These are phyloP conservation scores for Tiliacea aurago DNA, from an alignment of 2,888 invertebrate genomes.

Conservation along the genomic window DNA sequence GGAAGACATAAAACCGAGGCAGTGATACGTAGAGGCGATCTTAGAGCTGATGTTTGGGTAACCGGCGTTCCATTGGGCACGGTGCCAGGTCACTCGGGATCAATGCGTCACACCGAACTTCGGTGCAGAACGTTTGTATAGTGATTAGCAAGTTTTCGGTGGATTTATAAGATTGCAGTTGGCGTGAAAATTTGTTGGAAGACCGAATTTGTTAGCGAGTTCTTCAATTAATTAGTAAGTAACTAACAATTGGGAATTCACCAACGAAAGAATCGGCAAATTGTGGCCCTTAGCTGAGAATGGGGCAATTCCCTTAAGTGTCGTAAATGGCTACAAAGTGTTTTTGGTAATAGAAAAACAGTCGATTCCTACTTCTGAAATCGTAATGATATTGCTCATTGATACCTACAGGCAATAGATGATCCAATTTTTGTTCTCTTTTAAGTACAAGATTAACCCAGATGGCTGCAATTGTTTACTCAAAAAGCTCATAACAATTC, in stretches of 20 bases:
- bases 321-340: slow-evolving; percentile 37
- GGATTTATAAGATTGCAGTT: slow-evolving; percentile 43
- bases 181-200: slow-evolving; percentile 14
- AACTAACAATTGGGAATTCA: background rate
- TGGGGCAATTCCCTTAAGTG: slow-evolving; percentile 42
- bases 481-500: background rate
- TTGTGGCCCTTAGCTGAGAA: slow-evolving; percentile 13
- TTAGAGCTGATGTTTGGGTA: slow-evolving; percentile 72
- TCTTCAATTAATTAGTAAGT: slow-evolving; percentile 28
- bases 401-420: slow-evolving; percentile 1
- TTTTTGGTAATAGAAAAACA: slow-evolving; percentile 48
- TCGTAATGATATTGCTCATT: slow-evolving; percentile 27
- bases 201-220: slow-evolving; percentile 6
- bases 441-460: background rate
- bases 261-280: background rate
- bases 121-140: slow-evolving; percentile 38
- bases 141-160: slow-evolving; percentile 50
- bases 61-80: slow-evolving; percentile 74
- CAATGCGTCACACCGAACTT: slow-evolving; percentile 56
- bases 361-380: slow-evolving; percentile 33
- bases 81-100: slow-evolving; percentile 68
- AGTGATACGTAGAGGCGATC: slow-evolving; percentile 68
- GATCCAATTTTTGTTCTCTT: slow-evolving; percentile 3
- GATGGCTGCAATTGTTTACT: background rate
- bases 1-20: slow-evolving; percentile 66